Conservation (phyloP, 2,797 vertebrate genomes). For the Pagetopsis macropterus region DNA sequence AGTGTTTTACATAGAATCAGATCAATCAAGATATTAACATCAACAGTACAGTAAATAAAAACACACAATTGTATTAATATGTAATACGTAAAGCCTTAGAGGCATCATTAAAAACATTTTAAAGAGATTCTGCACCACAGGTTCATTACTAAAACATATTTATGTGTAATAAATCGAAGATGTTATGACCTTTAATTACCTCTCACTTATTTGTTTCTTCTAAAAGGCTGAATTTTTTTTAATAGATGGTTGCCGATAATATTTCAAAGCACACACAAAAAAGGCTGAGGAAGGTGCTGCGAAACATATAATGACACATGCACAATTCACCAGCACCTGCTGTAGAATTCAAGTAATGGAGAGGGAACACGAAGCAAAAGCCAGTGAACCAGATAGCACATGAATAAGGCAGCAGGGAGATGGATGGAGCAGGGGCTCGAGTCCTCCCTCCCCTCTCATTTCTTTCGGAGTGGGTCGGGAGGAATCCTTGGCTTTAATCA, state of each 20-base stretch:
- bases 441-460: constrained; percentile 39
- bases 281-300: constrained; percentile 39
- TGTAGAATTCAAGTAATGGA: constrained; percentile 69
- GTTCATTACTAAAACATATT: background rate
- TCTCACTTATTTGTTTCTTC: background rate
- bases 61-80: background rate
- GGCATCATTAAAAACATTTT: background rate
- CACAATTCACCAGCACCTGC: constrained; percentile 65
- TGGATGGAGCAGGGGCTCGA: constrained; percentile 61
- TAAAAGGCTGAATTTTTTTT: constrained; percentile 21
- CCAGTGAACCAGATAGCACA: constrained; percentile 70
- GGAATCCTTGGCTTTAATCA: constrained; percentile 64
- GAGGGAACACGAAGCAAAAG: constrained; percentile 63
- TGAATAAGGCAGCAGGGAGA: constrained; percentile 78
- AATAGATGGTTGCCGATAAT: constrained; percentile 36
- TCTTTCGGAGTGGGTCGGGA: constrained; percentile 60
- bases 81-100: background rate
- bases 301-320: constrained; percentile 62
- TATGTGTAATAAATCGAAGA: background rate
- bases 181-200: background rate
- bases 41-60: background rate
- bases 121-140: background rate
- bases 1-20: background rate
- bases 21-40: background rate
- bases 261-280: constrained; percentile 50